These are phyloP conservation scores for Thunnus thynnus DNA, from an alignment of 2,113 vertebrate species.

Conservation along the genomic window DNA sequence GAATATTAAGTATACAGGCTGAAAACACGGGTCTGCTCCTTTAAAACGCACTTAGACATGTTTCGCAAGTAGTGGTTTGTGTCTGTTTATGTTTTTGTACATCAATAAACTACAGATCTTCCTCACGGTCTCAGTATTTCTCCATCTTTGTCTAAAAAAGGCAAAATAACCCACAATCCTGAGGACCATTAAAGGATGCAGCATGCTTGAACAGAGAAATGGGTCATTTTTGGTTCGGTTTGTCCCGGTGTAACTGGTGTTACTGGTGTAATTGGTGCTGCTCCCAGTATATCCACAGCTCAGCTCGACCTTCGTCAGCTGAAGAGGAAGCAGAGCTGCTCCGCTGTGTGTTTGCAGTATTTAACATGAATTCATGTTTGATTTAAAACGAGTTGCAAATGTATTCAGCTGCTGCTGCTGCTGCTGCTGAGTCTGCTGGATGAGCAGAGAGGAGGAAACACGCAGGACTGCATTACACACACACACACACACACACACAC, in stretches of 20 bases:
- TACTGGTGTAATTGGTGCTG: conserved; percentile 54
- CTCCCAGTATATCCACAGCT: conserved; percentile 33
- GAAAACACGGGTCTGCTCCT: too few relatives aligned
- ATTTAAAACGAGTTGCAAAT: conserved; percentile 62
- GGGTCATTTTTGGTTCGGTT: neutral
- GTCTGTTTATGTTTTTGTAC: too few relatives aligned
- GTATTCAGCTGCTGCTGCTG: conserved; percentile 53
- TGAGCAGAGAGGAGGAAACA: neutral
- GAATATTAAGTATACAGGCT: too few relatives aligned
- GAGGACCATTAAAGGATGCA: conserved; percentile 36
- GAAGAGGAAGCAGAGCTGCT: neutral
- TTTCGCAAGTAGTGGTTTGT: too few relatives aligned
- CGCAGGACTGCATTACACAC: neutral
- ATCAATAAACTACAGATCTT: too few relatives aligned
- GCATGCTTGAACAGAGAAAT: conserved; percentile 7
- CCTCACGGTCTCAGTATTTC: too few relatives aligned
- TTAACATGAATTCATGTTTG: conserved; percentile 59
- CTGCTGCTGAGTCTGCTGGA: conserved; percentile 28
- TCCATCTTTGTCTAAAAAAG: neutral
- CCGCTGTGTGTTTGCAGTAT: conserved; percentile 42
- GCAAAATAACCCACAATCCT: neutral
- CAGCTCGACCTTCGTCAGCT: neutral
- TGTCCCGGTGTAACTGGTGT: conserved; percentile 49
- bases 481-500: too few relatives aligned
- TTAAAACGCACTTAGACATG: too few relatives aligned